phyloP scores from a whole-genome alignment of 1,140 invertebrate species.

The Araneus ventricosus region DNA sequence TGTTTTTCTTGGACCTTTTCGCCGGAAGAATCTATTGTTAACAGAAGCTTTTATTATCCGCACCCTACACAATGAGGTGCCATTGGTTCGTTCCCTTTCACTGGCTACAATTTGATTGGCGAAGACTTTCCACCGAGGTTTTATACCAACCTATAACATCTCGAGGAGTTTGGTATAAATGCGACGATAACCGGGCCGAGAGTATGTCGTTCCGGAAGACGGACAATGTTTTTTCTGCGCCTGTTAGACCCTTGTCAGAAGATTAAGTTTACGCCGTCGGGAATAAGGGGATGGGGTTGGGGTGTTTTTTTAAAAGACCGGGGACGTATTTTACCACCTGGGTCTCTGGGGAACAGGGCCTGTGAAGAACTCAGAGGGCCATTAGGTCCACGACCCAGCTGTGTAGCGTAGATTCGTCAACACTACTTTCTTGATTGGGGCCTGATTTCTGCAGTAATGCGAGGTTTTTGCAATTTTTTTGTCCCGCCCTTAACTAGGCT shows the following conservation, averaged over 20 bases:
- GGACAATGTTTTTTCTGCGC: not conserved
- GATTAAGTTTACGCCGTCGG: slow-evolving; percentile 35
- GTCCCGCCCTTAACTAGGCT: slow-evolving; percentile 3
- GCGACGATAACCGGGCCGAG: slow-evolving; percentile 40
- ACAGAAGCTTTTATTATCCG: slow-evolving; percentile 46
- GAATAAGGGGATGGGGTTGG: not conserved
- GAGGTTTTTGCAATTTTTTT: not conserved
- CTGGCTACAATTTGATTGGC: slow-evolving; percentile 67
- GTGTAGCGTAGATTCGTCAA: slow-evolving; percentile 7
- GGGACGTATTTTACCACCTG: slow-evolving; percentile 32
- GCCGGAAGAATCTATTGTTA: slow-evolving; percentile 26
- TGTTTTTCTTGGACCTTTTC: slow-evolving; percentile 54
- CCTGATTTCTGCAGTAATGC: slow-evolving; percentile 36
- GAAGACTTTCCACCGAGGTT: not conserved
- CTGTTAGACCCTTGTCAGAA: slow-evolving; percentile 13
- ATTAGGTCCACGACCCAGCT: slow-evolving; percentile 51
- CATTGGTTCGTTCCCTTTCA: slow-evolving; percentile 39
- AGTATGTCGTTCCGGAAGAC: slow-evolving; percentile 13
- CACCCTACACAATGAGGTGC: slow-evolving; percentile 38
- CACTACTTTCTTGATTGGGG: slow-evolving; percentile 61
- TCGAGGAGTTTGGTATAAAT: slow-evolving; percentile 44
- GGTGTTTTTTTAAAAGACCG: not conserved
- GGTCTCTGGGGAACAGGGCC: not conserved
- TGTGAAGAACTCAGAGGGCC: not conserved
- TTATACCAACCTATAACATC: slow-evolving; percentile 57